phyloP scores from a whole-genome alignment of 2,888 invertebrate genomes.

The Acanthacorydalis orientalis region DNA sequence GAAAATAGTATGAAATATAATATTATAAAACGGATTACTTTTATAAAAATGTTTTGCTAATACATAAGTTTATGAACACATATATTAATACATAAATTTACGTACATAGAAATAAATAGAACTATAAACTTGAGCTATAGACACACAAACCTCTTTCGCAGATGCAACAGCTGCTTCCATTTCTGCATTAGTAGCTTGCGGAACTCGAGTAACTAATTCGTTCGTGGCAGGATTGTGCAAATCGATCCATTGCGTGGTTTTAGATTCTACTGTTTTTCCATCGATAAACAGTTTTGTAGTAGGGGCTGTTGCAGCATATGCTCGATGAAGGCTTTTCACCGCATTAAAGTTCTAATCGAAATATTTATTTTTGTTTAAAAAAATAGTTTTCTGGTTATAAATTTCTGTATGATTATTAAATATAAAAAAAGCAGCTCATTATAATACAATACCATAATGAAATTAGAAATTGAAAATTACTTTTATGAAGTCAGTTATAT shows the following conservation, averaged over 20 bases:
- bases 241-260: constrained; percentile 86
- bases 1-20: no score
- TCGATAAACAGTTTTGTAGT: constrained; percentile 90
- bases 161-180: constrained; percentile 79
- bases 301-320: constrained; percentile 32
- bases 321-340: background rate
- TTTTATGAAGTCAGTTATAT: no score
- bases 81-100: background rate
- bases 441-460: no score
- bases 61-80: background rate
- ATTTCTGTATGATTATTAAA: no score
- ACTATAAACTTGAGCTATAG: constrained; percentile 24
- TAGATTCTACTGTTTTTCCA: constrained; percentile 86
- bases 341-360: constrained; percentile 28
- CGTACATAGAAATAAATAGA: no score
- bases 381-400: no score
- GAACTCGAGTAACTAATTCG: constrained; percentile 65
- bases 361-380: background rate
- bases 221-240: constrained; percentile 91
- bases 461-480: no score
- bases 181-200: constrained; percentile 75
- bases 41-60: background rate
- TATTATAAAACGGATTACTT: background rate
- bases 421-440: no score
- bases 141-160: constrained; percentile 48